A percentile compares a stretch with the other conserved stretches of the same genome.
phyloP scores from a whole-genome alignment of 2,113 vertebrate species.

The Trochalopteron elliotii region DNA sequence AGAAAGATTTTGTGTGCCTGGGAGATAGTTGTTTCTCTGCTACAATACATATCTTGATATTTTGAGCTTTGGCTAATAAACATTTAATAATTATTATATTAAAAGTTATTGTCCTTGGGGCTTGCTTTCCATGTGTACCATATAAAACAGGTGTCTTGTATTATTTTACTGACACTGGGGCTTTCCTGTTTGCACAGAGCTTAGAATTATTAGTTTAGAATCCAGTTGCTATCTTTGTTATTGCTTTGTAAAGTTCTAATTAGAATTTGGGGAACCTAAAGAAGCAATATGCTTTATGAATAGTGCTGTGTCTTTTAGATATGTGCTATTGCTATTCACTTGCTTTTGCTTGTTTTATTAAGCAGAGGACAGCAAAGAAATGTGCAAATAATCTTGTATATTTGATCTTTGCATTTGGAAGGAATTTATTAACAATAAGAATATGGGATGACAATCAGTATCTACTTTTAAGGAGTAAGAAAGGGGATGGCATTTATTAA shows the following conservation, averaged over 20 bases:
- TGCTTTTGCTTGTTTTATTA: slow-evolving; percentile 58
- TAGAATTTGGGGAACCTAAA: slow-evolving; percentile 65
- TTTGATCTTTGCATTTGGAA: slow-evolving; percentile 14
- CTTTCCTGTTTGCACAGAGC: slow-evolving; percentile 60
- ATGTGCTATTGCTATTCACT: background rate
- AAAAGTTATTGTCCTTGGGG: slow-evolving; percentile 68
- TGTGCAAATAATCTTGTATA: slow-evolving; percentile 34
- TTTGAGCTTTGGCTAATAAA: slow-evolving; percentile 71
- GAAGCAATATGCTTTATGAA: slow-evolving; percentile 56
- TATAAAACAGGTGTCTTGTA: slow-evolving; percentile 65
- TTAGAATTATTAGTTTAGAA: slow-evolving; percentile 72
- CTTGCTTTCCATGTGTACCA: slow-evolving; percentile 52
- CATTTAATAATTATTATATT: slow-evolving; percentile 77
- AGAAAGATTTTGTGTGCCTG: slow-evolving; percentile 49
- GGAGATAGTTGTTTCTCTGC: slow-evolving; percentile 51
- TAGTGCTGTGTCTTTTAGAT: slow-evolving; percentile 44
- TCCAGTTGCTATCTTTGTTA: slow-evolving; percentile 59
- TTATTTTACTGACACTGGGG: slow-evolving; percentile 54
- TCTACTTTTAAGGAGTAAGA: background rate
- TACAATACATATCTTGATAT: slow-evolving; percentile 62
- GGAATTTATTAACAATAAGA: slow-evolving; percentile 31
- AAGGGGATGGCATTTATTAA: background rate
- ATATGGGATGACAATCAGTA: background rate
- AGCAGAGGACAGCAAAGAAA: slow-evolving; percentile 24
- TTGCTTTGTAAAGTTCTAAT: slow-evolving; percentile 72